These are phyloP conservation scores for Ispidina picta DNA, from an alignment of 2,797 vertebrate species.

Conservation along the genomic window DNA sequence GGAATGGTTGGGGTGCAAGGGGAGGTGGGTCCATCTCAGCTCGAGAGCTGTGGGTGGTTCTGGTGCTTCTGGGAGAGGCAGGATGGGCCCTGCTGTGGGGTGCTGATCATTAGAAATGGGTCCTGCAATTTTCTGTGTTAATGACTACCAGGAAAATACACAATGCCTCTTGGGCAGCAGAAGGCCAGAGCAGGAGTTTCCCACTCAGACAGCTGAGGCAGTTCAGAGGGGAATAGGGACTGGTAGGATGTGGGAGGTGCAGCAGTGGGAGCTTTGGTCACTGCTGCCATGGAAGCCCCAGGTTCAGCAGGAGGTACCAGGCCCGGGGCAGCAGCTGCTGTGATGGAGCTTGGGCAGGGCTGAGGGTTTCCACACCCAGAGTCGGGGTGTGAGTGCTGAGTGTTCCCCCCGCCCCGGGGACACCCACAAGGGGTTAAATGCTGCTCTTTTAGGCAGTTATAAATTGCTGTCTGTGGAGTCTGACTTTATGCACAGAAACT, in stretches of 20 bases:
- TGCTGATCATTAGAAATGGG: neutral
- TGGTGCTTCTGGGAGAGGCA: neutral
- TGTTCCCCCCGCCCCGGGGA: neutral
- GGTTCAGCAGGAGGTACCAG: neutral
- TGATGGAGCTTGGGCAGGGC: fast-evolving
- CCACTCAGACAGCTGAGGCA: too few species aligned
- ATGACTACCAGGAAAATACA: neutral
- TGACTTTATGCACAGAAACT: slow-evolving; percentile 35
- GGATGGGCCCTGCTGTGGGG: fast-evolving
- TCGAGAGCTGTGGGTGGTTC: neutral
- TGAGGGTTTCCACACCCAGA: fast-evolving
- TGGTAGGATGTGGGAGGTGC: neutral
- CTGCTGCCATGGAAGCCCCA: neutral
- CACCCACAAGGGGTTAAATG: slow-evolving; percentile 3
- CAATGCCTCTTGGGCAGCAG: fast-evolving
- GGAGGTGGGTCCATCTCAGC: neutral
- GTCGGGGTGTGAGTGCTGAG: fast-evolving
- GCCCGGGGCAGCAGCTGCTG: neutral
- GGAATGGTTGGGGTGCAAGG: neutral
- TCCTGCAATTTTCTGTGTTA: neutral
- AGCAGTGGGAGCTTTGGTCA: neutral
- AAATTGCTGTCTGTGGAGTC: neutral
- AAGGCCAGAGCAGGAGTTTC: neutral
- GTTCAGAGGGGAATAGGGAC: neutral
- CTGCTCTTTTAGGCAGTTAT: neutral